Evolutionary conservation across 2,888 invertebrate species (phyloP), one percentile per base, ranked within the genome.

Genomic region (Spisula subtruncata): DNA sequence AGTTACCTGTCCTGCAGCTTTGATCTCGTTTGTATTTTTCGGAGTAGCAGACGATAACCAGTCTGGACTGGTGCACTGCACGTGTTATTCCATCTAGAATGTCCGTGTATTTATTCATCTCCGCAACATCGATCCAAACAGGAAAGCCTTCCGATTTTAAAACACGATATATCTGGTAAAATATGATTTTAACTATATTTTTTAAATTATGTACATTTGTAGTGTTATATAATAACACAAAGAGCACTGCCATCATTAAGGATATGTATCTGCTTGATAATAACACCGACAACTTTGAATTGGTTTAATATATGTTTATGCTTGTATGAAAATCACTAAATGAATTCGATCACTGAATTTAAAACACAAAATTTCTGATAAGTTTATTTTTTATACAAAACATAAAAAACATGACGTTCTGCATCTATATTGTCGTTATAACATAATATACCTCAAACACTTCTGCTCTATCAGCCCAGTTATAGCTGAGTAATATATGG

Each of bases 1-100:
- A 66, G 54, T 81, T 81, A 94, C 94, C 94, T 89, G 92, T 91
- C 88, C 94, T 89, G 79, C 93, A 93, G 60, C 92, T 94, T 60
- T 90, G 91, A 66, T 93, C 93, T 16, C 89, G 86, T 60, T 92
- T 93, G 83, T 94, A 94, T 79, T 92, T 92, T 75, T 94, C 93
- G 0, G 94, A 93, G 83, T 89, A 92, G 51, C 92, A 94, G 2
- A 93, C 86, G 5, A 94, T 89, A 12, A 93, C 87, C 20, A 93
- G 87, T 35, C 85, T 86, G 0, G 93, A 91, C 14, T 92, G 87
- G 35, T 93, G 93, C 14, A 94, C 88, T 16, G 93, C 92, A 18
- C 88, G 79, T 2, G 90, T 89, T 89, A 93, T 92, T 16, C 87
- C 90, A 18, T 94, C 93, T 10, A 93, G 79, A n/a, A 92, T 86